Conservation (phyloP, 1,140 invertebrate species). For the Leucophenga varia region DNA sequence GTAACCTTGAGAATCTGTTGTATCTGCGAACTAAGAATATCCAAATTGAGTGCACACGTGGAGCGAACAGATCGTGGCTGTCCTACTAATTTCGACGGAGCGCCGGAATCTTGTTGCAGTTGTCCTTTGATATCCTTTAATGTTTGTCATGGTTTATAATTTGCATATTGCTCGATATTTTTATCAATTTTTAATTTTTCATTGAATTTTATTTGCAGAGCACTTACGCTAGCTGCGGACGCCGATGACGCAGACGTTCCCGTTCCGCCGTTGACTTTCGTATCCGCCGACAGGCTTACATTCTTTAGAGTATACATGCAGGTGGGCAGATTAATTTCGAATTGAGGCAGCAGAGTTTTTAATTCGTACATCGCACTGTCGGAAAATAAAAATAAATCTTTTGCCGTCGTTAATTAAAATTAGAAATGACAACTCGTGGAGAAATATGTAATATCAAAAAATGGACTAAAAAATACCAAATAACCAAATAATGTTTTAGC, state of each 20-base stretch:
- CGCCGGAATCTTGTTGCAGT: not conserved
- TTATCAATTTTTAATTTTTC: not conserved
- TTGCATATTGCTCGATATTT: no score
- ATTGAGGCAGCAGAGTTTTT: constrained; percentile 50
- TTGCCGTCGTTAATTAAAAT: no score
- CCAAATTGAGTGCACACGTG: constrained; percentile 51
- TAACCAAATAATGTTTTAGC: no score
- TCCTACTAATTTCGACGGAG: constrained; percentile 10
- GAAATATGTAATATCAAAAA: no score
- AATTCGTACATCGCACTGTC: constrained; percentile 56
- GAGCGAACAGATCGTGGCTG: constrained; percentile 20
- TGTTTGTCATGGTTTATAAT: no score
- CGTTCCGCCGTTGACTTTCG: constrained; percentile 14
- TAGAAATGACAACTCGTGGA: no score
- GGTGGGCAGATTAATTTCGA: constrained; percentile 47
- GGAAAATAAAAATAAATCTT: no score
- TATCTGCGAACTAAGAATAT: constrained; percentile 47
- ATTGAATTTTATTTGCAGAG: not conserved
- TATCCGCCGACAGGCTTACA: constrained; percentile 22
- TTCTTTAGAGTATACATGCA: constrained; percentile 54
- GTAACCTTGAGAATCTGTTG: constrained; percentile 54
- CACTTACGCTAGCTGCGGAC: not conserved
- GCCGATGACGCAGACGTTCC: constrained; percentile 26
- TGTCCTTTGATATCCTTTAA: no score
- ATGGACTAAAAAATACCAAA: no score